These are phyloP conservation scores for Polydrusus tereticollis DNA, from an alignment of 2,888 invertebrate species.

Conservation along the genomic window DNA sequence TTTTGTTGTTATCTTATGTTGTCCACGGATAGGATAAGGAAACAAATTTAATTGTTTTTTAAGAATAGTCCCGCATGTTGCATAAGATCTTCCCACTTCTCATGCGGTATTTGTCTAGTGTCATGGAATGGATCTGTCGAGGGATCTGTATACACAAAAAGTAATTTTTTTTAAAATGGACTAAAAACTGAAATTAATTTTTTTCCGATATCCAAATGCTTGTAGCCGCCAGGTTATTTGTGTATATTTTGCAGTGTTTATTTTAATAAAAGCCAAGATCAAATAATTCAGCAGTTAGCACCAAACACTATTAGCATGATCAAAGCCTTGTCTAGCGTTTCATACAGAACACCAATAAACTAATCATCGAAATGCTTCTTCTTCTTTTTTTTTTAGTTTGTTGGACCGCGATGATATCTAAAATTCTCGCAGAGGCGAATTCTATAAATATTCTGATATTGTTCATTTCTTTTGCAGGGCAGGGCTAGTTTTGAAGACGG, in stretches of 20 bases:
- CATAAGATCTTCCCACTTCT: too few species aligned
- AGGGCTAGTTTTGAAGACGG: background rate
- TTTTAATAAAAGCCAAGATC: constrained; percentile 41
- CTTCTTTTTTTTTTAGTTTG: constrained; percentile 19
- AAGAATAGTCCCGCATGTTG: too few species aligned
- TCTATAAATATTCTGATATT: background rate
- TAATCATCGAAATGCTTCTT: constrained; percentile 33
- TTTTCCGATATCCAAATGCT: too few species aligned
- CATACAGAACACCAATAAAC: constrained; percentile 35
- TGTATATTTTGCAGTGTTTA: constrained; percentile 34
- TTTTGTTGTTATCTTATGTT: too few species aligned
- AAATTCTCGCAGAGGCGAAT: background rate
- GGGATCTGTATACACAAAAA: too few species aligned
- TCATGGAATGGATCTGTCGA: too few species aligned
- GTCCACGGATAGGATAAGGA: too few species aligned
- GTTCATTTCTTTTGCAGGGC: background rate
- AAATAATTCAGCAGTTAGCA: constrained; percentile 46
- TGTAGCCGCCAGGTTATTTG: constrained; percentile 39
- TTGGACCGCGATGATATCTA: constrained; percentile 7
- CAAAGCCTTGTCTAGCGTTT: constrained; percentile 37
- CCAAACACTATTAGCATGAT: constrained; percentile 45
- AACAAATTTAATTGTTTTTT: too few species aligned
- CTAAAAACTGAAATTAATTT: background rate
- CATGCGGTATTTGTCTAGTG: too few species aligned
- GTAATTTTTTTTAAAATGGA: too few species aligned